phyloP scores from a whole-genome alignment of 2,888 invertebrate genomes.

The Nemotelus pantherinus region DNA sequence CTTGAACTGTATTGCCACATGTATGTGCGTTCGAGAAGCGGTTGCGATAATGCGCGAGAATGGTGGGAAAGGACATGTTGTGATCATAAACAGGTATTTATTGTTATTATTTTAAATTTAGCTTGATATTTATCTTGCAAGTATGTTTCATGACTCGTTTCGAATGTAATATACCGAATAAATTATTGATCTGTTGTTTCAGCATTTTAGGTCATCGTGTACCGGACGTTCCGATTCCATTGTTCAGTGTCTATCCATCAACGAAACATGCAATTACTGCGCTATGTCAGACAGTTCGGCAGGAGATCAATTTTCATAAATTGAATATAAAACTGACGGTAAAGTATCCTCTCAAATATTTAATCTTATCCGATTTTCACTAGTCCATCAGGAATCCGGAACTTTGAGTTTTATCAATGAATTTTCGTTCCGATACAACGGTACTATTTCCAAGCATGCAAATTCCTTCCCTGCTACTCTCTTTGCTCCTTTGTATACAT shows the following conservation, averaged over 20 bases:
- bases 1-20: constrained; percentile 69
- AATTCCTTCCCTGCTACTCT: not conserved
- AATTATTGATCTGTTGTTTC: not conserved
- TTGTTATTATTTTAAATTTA: not conserved
- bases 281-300: constrained; percentile 69
- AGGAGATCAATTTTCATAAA: constrained; percentile 67
- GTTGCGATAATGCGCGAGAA: constrained; percentile 67
- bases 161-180: too few species aligned
- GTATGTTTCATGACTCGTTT: not conserved
- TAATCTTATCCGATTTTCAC: not conserved
- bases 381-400: too few species aligned
- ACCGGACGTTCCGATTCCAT: constrained; percentile 66
- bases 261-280: constrained; percentile 70
- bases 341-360: constrained; percentile 52
- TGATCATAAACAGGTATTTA: constrained; percentile 70
- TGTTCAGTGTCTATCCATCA: constrained; percentile 68
- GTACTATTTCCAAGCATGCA: not conserved
- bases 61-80: constrained; percentile 68
- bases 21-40: constrained; percentile 69
- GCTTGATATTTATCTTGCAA: not conserved
- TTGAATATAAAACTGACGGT: constrained; percentile 65
- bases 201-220: constrained; percentile 66
- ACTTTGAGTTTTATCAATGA: not conserved
- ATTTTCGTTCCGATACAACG: not conserved
- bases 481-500: not conserved